phyloP scores from a whole-genome alignment of 2,113 vertebrate species.

The Neodon shergylaensis region DNA sequence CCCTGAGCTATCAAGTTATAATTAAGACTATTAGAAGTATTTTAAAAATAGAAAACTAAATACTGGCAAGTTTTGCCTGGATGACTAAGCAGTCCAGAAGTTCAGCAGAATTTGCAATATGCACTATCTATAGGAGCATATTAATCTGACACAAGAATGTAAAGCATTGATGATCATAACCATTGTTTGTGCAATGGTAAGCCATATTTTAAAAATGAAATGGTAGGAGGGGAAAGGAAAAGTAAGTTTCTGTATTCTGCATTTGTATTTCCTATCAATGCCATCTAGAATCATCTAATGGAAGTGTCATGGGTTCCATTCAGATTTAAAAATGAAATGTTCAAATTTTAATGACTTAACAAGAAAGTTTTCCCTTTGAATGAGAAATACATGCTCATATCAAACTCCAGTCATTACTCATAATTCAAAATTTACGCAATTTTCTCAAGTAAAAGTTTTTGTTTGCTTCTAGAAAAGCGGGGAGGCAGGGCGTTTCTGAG shows the following conservation, averaged over 20 bases:
- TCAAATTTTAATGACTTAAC: conserved; percentile 29
- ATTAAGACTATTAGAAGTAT: conserved; percentile 12
- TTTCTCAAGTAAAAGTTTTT: conserved; percentile 45
- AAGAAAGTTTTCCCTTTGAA: conserved; percentile 27
- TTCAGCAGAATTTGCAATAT: conserved; percentile 17
- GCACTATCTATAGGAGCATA: not conserved
- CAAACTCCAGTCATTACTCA: not conserved
- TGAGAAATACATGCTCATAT: conserved; percentile 21
- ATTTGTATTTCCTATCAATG: conserved; percentile 41
- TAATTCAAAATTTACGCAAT: conserved; percentile 15
- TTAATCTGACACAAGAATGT: not conserved
- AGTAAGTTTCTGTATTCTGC: conserved; percentile 22
- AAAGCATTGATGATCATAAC: conserved; percentile 39
- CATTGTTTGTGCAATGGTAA: conserved; percentile 48
- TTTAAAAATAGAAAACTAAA: conserved; percentile 51
- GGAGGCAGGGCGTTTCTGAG: not conserved
- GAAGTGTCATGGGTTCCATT: not conserved
- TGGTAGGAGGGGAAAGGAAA: conserved; percentile 21
- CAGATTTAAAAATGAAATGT: conserved; percentile 47
- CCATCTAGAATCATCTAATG: conserved; percentile 29
- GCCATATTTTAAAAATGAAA: conserved; percentile 53
- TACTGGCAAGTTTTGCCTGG: not conserved
- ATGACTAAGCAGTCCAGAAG: conserved; percentile 35
- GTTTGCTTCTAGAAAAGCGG: not conserved
- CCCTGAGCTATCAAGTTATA: conserved; percentile 42